A percentile compares a stretch with the other conserved stretches of the same genome.
Conservation (phyloP, 92 coral and sea anemone species). For the Metridium senile region DNA sequence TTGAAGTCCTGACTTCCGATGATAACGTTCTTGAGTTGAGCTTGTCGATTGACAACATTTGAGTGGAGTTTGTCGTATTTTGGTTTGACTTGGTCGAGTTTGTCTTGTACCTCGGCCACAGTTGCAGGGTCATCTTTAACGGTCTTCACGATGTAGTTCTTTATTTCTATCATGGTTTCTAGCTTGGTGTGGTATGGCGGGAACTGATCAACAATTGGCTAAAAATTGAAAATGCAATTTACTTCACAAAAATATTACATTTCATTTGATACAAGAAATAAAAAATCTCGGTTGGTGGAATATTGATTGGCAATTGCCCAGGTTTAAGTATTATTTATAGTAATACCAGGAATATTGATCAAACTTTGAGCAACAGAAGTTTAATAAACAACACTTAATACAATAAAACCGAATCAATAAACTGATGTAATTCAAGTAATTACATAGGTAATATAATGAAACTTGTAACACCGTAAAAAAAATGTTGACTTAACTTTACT, state of each 20-base stretch:
- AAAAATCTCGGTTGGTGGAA: no score
- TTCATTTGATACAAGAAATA: background rate
- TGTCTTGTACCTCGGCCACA: slow-evolving; percentile 77
- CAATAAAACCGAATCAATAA: no score
- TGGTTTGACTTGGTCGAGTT: slow-evolving; percentile 61
- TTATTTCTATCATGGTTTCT: slow-evolving; percentile 79
- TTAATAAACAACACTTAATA: no score
- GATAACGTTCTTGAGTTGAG: slow-evolving; percentile 79
- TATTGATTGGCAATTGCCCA: no score
- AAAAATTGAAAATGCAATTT: background rate
- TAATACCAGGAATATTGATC: no score
- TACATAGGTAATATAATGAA: no score
- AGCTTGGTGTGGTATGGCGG: slow-evolving; percentile 74
- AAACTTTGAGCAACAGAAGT: no score
- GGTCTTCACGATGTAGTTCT: slow-evolving; percentile 53
- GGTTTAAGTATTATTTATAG: no score
- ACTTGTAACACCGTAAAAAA: no score
- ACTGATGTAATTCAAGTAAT: no score
- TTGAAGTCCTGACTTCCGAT: slow-evolving; percentile 77
- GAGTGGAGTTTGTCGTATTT: slow-evolving; percentile 79
- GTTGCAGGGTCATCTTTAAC: slow-evolving; percentile 85
- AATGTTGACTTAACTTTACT: no score
- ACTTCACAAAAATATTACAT: background rate
- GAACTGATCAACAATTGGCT: slow-evolving; percentile 85
- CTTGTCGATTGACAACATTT: slow-evolving; percentile 76